phyloP scores from a whole-genome alignment of 2,797 vertebrate species.

The Lemur catta region DNA sequence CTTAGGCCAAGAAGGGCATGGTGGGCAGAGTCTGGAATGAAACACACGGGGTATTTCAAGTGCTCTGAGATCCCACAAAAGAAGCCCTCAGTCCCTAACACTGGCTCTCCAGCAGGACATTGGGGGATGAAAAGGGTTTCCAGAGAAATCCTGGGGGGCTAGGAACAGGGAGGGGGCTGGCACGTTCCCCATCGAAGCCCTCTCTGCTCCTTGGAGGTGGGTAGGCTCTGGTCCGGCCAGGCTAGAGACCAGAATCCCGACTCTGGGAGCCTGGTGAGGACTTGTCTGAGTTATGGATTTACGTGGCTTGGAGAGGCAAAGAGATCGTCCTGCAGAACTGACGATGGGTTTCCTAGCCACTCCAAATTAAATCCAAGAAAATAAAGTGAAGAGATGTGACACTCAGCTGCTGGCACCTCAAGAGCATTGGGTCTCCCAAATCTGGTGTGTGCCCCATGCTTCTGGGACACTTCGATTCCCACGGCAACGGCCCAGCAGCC shows the following conservation, averaged over 20 bases:
- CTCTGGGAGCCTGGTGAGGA: not conserved
- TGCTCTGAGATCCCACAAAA: not conserved
- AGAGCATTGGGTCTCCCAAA: not conserved
- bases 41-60: not conserved
- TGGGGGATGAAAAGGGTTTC: not conserved
- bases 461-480: not conserved
- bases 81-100: not conserved
- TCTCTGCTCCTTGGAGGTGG: not conserved
- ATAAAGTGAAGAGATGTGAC: not conserved
- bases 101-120: not conserved
- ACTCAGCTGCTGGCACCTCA: not conserved
- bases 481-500: not conserved
- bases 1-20: not conserved
- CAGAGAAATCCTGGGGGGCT: not conserved
- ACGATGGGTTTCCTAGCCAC: too few species aligned
- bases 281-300: not conserved
- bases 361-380: not conserved
- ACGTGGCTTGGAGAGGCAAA: not conserved
- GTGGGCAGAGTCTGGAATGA: not conserved
- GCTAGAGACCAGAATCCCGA: not conserved
- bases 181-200: not conserved
- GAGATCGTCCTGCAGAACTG: not conserved
- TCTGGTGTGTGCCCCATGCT: not conserved
- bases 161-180: not conserved
- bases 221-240: not conserved